These are phyloP conservation scores for Megalopta genalis DNA, from an alignment of 1,140 invertebrate genomes.

Conservation along the genomic window DNA sequence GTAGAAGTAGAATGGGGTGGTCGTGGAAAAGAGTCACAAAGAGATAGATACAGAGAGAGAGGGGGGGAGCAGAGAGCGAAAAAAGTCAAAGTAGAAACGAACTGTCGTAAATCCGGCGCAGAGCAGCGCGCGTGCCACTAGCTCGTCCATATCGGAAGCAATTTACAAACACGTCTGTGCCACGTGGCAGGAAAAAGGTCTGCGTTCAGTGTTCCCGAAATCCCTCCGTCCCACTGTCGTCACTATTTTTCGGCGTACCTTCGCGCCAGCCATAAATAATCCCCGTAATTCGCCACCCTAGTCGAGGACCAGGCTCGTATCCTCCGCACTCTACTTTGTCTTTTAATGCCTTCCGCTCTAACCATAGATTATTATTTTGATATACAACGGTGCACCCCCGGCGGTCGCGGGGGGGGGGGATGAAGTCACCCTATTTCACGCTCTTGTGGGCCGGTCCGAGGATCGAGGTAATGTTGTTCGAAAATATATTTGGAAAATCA, in stretches of 20 bases:
- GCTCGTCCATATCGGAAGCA: constrained; percentile 67
- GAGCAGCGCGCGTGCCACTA: constrained; percentile 55
- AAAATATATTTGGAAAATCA: too few species aligned
- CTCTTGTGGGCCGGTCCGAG: not conserved
- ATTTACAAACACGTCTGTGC: constrained; percentile 67
- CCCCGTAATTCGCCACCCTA: constrained; percentile 54
- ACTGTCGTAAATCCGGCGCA: constrained; percentile 57
- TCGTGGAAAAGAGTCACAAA: not conserved
- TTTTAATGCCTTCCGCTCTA: constrained; percentile 68
- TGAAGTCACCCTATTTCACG: constrained; percentile 62
- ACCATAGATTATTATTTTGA: constrained; percentile 72
- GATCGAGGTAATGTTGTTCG: not conserved
- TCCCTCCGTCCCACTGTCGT: constrained; percentile 22
- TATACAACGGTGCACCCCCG: constrained; percentile 35
- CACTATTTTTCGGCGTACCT: constrained; percentile 53
- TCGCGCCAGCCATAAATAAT: constrained; percentile 62
- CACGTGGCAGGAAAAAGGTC: constrained; percentile 69
- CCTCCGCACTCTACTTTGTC: constrained; percentile 54
- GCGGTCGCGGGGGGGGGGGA: not conserved
- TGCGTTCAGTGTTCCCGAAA: not conserved
- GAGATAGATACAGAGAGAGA: not conserved
- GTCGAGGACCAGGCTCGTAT: constrained; percentile 42
- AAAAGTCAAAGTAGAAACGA: constrained; percentile 33
- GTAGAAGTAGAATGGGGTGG: not conserved
- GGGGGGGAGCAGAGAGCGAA: constrained; percentile 6